Percentiles rank a stretch among this genome's conserved stretches.
phyloP scores from a whole-genome alignment of 2,888 invertebrate species.

The Drosophila picticornis region DNA sequence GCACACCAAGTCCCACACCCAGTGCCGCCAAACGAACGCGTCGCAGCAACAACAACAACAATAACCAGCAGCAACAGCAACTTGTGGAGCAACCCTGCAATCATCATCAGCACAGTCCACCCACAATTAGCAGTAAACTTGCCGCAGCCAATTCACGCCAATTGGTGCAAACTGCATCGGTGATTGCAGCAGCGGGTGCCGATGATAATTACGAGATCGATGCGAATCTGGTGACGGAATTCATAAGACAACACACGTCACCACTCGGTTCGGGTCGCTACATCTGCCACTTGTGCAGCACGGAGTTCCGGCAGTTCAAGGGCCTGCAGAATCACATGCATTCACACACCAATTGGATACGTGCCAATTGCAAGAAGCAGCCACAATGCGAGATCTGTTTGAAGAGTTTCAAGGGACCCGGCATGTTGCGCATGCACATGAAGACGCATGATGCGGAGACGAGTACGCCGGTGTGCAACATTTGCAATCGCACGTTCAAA shows the following conservation, averaged over 20 bases:
- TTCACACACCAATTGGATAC: conserved; percentile 88
- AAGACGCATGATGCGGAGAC: conserved; percentile 87
- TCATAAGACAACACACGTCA: conserved; percentile 86
- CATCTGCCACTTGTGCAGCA: conserved; percentile 88
- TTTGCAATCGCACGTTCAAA: conserved; percentile 87
- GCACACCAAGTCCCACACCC: conserved; percentile 62
- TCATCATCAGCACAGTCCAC: conserved; percentile 57
- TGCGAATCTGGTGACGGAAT: conserved; percentile 83
- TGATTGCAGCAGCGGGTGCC: conserved; percentile 78
- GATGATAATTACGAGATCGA: conserved; percentile 83
- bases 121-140: conserved; percentile 64
- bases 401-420: conserved; percentile 88
- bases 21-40: conserved; percentile 61
- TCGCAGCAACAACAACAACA: conserved; percentile 43
- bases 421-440: conserved; percentile 89
- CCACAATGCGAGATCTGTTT: conserved; percentile 88
- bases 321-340: conserved; percentile 88
- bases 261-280: conserved; percentile 87
- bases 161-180: conserved; percentile 80
- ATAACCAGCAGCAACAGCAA: conserved; percentile 24
- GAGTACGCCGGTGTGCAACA: conserved; percentile 87
- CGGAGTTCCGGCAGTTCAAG: conserved; percentile 88
- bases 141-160: conserved; percentile 75
- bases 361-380: conserved; percentile 89
- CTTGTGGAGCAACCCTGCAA: conserved; percentile 62